Evolutionary conservation across 2,113 vertebrate species (phyloP).

Genomic region (Salvelinus namaycush): DNA sequence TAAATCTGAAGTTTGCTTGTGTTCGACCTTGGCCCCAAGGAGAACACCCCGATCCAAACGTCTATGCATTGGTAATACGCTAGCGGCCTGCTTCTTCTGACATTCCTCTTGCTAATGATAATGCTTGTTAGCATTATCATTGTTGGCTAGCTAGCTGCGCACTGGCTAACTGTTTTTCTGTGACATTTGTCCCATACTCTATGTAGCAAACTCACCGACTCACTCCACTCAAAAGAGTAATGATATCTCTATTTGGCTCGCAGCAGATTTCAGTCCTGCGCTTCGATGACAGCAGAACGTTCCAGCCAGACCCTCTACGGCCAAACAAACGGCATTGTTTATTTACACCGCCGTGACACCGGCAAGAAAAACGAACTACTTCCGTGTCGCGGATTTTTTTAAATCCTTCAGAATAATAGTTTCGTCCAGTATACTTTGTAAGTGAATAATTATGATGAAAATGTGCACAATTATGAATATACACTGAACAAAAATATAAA

Average conservation of each 20-base stretch:
- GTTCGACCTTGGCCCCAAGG: neutral
- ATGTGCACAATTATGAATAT: no score
- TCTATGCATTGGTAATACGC: no score
- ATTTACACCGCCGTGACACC: no score
- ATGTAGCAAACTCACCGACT: constrained; percentile 44
- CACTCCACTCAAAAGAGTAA: constrained; percentile 9
- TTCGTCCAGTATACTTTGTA: no score
- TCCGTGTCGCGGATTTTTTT: no score
- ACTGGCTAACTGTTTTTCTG: neutral
- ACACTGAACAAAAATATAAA: no score
- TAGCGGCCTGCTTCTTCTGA: neutral
- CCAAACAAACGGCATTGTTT: no score
- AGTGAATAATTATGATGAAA: no score
- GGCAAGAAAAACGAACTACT: no score
- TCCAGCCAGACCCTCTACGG: neutral
- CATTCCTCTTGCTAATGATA: neutral
- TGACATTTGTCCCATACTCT: neutral
- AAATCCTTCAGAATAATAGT: no score
- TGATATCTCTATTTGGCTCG: neutral
- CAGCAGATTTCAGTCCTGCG: neutral
- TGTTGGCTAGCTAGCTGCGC: neutral
- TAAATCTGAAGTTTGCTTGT: neutral
- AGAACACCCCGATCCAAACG: no score
- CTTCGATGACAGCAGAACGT: neutral
- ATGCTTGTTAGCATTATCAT: no score